A percentile compares a stretch with the other conserved stretches of the same genome.
phyloP scores from a whole-genome alignment of 2,888 invertebrate species.

The Amaurobius ferox region DNA sequence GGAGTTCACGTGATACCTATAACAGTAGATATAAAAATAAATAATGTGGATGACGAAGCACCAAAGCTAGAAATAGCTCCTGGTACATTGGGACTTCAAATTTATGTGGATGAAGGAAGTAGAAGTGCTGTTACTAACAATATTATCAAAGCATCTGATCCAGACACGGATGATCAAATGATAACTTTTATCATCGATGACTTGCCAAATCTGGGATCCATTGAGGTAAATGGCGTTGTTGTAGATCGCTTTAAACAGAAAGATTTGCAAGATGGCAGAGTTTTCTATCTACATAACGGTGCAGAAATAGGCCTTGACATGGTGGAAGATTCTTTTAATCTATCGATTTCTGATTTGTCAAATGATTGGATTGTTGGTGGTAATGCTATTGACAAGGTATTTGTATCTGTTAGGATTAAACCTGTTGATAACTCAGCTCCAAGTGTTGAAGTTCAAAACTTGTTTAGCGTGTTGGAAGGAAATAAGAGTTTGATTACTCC shows the following conservation, averaged over 20 bases:
- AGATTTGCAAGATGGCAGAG: slow-evolving; percentile 75
- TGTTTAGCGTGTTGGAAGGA: slow-evolving; percentile 76
- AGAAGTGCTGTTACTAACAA: slow-evolving; percentile 74
- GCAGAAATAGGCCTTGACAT: slow-evolving; percentile 76
- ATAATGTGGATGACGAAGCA: slow-evolving; percentile 76
- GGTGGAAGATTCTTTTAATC: slow-evolving; percentile 76
- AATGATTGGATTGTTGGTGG: slow-evolving; percentile 75
- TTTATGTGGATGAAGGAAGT: slow-evolving; percentile 76
- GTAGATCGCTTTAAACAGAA: slow-evolving; percentile 76
- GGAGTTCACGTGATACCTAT: slow-evolving; percentile 77
- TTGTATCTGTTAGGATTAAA: slow-evolving; percentile 75
- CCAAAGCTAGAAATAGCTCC: slow-evolving; percentile 75
- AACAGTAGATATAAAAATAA: slow-evolving; percentile 75
- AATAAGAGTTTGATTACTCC: slow-evolving; percentile 75
- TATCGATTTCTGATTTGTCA: slow-evolving; percentile 76
- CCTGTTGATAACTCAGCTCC: slow-evolving; percentile 77
- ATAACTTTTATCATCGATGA: slow-evolving; percentile 76
- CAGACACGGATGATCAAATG: slow-evolving; percentile 76
- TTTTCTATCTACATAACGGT: slow-evolving; percentile 76
- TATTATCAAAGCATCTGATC: slow-evolving; percentile 75
- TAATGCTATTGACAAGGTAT: slow-evolving; percentile 75
- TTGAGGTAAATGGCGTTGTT: slow-evolving; percentile 74
- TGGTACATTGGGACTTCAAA: slow-evolving; percentile 74
- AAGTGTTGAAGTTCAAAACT: slow-evolving; percentile 74
- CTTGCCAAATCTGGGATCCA: slow-evolving; percentile 75